These are phyloP conservation scores for Paramuricea clavata DNA, from an alignment of 92 coral and sea anemone species.

Conservation along the genomic window DNA sequence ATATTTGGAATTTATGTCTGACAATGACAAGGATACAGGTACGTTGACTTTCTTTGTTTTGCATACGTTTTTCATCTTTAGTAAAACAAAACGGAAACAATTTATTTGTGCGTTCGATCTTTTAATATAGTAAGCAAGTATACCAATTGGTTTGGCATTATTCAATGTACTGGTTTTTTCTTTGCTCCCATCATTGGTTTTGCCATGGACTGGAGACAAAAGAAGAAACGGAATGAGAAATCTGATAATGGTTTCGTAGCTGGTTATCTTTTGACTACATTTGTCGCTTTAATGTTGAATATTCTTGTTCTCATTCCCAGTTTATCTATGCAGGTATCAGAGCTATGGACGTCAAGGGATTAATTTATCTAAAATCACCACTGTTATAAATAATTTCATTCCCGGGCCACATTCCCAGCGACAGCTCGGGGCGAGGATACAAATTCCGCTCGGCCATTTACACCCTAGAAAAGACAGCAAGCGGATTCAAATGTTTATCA, in stretches of 20 bases:
- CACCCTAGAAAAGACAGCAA: too few relatives aligned
- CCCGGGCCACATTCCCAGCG: too few relatives aligned
- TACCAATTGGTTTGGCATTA: conserved; percentile 47
- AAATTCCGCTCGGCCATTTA: too few relatives aligned
- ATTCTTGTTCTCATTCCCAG: conserved; percentile 27
- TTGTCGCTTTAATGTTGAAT: conserved; percentile 26
- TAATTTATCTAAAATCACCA: too few relatives aligned
- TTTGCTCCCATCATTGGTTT: conserved; percentile 35
- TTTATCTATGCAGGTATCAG: conserved; percentile 34
- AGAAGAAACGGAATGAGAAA: not conserved
- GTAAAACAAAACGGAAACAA: too few relatives aligned
- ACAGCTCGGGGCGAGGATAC: too few relatives aligned
- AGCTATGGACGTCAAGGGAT: too few relatives aligned
- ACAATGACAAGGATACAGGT: conserved; percentile 35
- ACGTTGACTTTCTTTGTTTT: not conserved
- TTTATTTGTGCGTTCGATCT: not conserved
- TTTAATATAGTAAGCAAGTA: conserved; percentile 14
- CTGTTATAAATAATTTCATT: too few relatives aligned
- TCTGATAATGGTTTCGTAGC: conserved; percentile 25
- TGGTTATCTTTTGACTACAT: conserved; percentile 10
- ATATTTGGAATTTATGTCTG: conserved; percentile 34
- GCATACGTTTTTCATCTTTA: too few relatives aligned
- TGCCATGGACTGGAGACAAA: conserved; percentile 46
- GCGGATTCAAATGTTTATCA: too few relatives aligned
- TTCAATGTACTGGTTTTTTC: conserved; percentile 25